Percentiles rank a stretch among this genome's conserved stretches.
Conservation (phyloP, 2,888 invertebrate species). For the Pachliopta kotzebuea region DNA sequence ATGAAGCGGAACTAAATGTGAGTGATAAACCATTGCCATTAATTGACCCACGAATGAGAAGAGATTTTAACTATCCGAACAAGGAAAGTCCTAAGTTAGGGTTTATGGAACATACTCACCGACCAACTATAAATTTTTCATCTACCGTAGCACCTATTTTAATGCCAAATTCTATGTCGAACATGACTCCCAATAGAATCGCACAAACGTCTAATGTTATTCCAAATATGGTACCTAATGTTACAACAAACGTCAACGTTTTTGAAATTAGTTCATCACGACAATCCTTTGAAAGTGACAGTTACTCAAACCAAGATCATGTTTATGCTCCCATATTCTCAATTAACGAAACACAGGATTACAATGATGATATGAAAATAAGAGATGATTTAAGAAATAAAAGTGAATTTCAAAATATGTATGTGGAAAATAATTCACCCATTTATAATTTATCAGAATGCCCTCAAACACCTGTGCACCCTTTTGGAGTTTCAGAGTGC, state of each 20-base stretch:
- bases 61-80: slow-evolving; percentile 41
- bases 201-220: slow-evolving; percentile 27
- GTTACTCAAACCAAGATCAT: slow-evolving; percentile 46
- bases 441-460: slow-evolving; percentile 38
- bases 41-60: slow-evolving; percentile 55
- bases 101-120: neutral
- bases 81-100: slow-evolving; percentile 9
- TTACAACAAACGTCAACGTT: slow-evolving; percentile 44
- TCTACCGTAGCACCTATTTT: slow-evolving; percentile 30
- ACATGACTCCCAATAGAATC: slow-evolving; percentile 28
- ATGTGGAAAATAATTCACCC: slow-evolving; percentile 34
- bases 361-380: slow-evolving; percentile 34
- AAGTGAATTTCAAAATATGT: slow-evolving; percentile 30
- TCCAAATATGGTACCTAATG: slow-evolving; percentile 37
- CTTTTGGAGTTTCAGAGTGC: slow-evolving; percentile 41
- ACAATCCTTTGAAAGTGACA: slow-evolving; percentile 49
- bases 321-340: slow-evolving; percentile 60
- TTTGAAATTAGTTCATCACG: slow-evolving; percentile 52
- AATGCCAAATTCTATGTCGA: slow-evolving; percentile 19
- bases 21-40: slow-evolving; percentile 35
- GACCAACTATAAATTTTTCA: slow-evolving; percentile 12
- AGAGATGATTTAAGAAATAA: slow-evolving; percentile 36
- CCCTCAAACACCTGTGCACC: slow-evolving; percentile 37
- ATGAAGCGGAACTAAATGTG: slow-evolving; percentile 33
- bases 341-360: slow-evolving; percentile 42